Percentiles rank a stretch among this genome's conserved stretches.
These are phyloP conservation scores for Muntiacus muntjak DNA, from an alignment of 2,113 vertebrate genomes.

Conservation along the genomic window DNA sequence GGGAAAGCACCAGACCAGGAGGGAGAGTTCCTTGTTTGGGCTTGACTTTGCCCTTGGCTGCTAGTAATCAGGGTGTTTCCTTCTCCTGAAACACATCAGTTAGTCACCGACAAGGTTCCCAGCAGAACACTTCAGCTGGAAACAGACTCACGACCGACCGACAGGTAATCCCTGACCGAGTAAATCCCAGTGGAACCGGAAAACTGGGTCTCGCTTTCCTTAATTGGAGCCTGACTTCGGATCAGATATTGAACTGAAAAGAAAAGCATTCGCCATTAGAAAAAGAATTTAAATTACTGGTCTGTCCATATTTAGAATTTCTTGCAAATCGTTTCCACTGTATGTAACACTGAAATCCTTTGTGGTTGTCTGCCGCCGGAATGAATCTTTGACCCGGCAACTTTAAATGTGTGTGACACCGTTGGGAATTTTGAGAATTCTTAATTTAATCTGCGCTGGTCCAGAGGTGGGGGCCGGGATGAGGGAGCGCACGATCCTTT, in stretches of 20 bases:
- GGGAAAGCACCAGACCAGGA: not conserved
- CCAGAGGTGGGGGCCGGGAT: not conserved
- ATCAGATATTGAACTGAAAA: slow-evolving; percentile 38
- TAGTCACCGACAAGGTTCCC: not conserved
- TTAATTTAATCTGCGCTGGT: slow-evolving; percentile 66
- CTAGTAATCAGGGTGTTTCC: not conserved
- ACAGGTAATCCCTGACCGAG: not conserved
- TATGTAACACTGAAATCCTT: slow-evolving; percentile 72
- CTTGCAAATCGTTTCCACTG: slow-evolving; percentile 48
- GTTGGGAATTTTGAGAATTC: slow-evolving; percentile 65
- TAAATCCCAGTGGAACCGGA: slow-evolving; percentile 33
- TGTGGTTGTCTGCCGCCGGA: slow-evolving; percentile 72
- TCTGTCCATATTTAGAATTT: slow-evolving; percentile 64
- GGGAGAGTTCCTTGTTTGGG: not conserved
- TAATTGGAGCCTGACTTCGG: slow-evolving; percentile 36
- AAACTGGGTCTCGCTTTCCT: slow-evolving; percentile 43
- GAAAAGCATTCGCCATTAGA: slow-evolving; percentile 17
- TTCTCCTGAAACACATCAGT: not conserved
- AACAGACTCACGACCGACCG: not conserved
- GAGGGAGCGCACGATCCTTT: not conserved
- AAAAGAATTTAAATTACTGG: slow-evolving; percentile 53
- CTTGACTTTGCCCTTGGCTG: not conserved
- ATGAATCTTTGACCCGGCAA: slow-evolving; percentile 64
- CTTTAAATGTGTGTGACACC: slow-evolving; percentile 70
- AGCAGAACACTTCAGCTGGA: not conserved